These are phyloP conservation scores for Alauda arvensis DNA, from an alignment of 2,797 vertebrate species.

Conservation along the genomic window DNA sequence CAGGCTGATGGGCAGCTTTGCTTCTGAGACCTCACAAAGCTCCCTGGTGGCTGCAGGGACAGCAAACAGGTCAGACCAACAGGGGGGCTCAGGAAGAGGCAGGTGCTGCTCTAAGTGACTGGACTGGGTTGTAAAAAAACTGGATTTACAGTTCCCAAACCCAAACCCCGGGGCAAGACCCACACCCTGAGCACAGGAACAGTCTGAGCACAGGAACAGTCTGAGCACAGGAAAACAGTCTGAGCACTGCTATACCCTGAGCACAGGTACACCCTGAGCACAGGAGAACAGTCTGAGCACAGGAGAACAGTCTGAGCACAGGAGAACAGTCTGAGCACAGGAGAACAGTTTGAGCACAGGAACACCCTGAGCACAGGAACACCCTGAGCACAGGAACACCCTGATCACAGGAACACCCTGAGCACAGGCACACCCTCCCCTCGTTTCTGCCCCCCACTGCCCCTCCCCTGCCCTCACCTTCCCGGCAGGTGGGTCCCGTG, in stretches of 20 bases:
- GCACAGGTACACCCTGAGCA: too few relatives aligned
- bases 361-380: not conserved
- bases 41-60: not conserved
- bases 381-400: too few relatives aligned
- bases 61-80: not conserved
- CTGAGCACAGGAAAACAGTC: too few relatives aligned
- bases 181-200: fast-evolving
- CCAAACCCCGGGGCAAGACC: fast-evolving
- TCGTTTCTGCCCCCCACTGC: fast-evolving
- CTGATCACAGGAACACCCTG: too few relatives aligned
- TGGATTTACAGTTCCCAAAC: not conserved
- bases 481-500: slow-evolving; percentile 79
- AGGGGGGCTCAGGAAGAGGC: not conserved
- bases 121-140: fast-evolving
- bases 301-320: too few relatives aligned
- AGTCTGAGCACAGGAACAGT: too few relatives aligned
- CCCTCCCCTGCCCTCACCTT: slow-evolving; percentile 71
- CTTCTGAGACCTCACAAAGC: not conserved
- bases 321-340: too few relatives aligned
- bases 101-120: fast-evolving
- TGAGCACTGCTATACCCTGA: too few relatives aligned
- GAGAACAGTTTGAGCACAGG: too few relatives aligned
- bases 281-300: too few relatives aligned
- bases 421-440: not conserved
- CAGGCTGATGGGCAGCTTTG: not conserved